Base-by-base conservation (phyloP, 2,113 vertebrate species). In the Chrysemys picta region DNA sequence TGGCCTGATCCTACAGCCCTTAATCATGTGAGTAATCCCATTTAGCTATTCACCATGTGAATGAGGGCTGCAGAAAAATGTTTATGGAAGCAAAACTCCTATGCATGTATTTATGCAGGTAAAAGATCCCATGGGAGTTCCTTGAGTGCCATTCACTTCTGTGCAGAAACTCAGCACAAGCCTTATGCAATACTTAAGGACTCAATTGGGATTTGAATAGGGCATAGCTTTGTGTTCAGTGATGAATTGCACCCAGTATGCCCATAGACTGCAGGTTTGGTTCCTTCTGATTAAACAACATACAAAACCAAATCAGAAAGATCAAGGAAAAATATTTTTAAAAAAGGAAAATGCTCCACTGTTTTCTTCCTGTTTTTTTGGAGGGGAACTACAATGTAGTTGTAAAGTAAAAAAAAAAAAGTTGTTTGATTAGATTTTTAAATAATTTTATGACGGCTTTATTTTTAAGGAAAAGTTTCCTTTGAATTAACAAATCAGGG, bases 11-110 rank as follows among this genome's bases (percentile, higher is more conserved):
- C 89, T 45, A 1, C n/a, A 91, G 13, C 9, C 75, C 2, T 19
- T 0, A 0, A 0, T 82, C 6, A n/a, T 82, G 22, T n/a, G 50
- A 89, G 86, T 4, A 1, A 65, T 8, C 24, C 8, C 13, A 49
- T 54, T 13, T 10, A 42, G 9, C 12, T 53, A n/a, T 31, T 81
- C 10, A 90, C 47, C 72, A 8, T 42, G 10, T 76, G 79, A 89
- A 75, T 29, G 10, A 49, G 25, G 21, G 10, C 29, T 85, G 5
- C 12, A 52, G 13, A 2, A 5, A 14, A 24, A 53, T 45, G 50
- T 52, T 80, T 76, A 72, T 12, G 45, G 84, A 89, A 10, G 5
- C 13, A 93, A 89, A 89, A 76, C 24, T 75, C 13, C 27, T 1
- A 81, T 83, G 75, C n/a, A n/a, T 9, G 0, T 3, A 5, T 49